phyloP scores from a whole-genome alignment of 2,888 invertebrate genomes.

The Orthonychiurus folsomi region DNA sequence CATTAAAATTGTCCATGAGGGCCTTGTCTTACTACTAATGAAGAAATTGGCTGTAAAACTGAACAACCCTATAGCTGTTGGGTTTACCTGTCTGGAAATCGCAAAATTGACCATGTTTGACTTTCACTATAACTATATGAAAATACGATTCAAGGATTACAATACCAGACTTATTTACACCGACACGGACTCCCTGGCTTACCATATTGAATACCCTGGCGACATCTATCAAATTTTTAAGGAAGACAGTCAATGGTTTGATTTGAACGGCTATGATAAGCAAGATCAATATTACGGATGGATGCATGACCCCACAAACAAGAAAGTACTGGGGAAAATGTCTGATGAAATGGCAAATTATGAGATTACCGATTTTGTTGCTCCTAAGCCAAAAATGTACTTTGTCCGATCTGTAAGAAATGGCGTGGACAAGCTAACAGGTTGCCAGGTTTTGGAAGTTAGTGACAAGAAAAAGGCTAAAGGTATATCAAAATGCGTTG shows the following conservation, averaged over 20 bases:
- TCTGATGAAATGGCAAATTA: not conserved
- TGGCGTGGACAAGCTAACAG: not conserved
- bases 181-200: conserved; percentile 19
- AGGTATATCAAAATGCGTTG: not conserved
- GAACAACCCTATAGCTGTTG: conserved; percentile 14
- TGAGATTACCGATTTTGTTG: not conserved
- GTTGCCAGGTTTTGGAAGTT: not conserved
- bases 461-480: not conserved
- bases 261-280: not conserved
- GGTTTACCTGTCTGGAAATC: conserved; percentile 17
- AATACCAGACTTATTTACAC: not conserved
- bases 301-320: not conserved
- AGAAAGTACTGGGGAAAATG: not conserved
- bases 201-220: not conserved
- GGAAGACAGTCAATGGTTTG: not conserved
- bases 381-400: not conserved
- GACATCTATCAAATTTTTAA: not conserved
- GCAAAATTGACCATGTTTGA: conserved; percentile 9
- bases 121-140: conserved; percentile 13
- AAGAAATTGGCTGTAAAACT: conserved; percentile 9
- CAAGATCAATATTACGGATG: not conserved
- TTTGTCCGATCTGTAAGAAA: not conserved
- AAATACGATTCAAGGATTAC: not conserved
- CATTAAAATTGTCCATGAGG: not conserved
- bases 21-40: conserved; percentile 6